Conservation (phyloP, 2,888 invertebrate genomes). For the Mimumesa dahlbomi region DNA sequence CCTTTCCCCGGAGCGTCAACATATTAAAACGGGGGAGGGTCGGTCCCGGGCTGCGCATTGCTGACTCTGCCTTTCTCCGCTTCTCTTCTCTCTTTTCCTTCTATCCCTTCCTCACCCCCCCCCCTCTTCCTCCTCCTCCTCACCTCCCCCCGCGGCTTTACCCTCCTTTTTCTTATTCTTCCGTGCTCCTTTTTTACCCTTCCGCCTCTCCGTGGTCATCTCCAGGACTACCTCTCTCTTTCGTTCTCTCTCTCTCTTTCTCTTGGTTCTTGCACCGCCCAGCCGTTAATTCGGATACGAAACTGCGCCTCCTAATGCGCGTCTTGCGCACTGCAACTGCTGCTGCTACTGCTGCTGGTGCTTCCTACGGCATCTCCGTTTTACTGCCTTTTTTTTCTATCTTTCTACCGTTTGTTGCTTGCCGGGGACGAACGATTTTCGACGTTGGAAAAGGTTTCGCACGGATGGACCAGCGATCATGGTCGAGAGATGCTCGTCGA, state of each 20-base stretch:
- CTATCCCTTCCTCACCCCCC: slow-evolving; percentile 10
- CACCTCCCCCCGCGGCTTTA: slow-evolving; percentile 20
- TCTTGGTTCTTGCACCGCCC: slow-evolving; percentile 34
- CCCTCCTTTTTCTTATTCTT: slow-evolving; percentile 30
- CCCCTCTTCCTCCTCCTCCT: slow-evolving; percentile 9
- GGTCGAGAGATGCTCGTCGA: too few relatives aligned
- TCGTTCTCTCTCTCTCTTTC: too few relatives aligned
- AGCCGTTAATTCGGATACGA: slow-evolving; percentile 47
- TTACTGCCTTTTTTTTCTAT: too few relatives aligned
- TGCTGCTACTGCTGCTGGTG: too few relatives aligned
- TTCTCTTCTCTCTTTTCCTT: slow-evolving; percentile 40
- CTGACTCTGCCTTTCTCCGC: slow-evolving; percentile 72
- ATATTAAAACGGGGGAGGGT: slow-evolving; percentile 73
- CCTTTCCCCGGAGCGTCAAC: slow-evolving; percentile 73
- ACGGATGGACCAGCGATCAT: too few relatives aligned
- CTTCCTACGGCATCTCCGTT: too few relatives aligned
- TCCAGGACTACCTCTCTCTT: slow-evolving; percentile 25
- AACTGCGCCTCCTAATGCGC: slow-evolving; percentile 30
- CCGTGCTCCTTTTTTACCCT: slow-evolving; percentile 28
- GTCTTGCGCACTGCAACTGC: slow-evolving; percentile 4
- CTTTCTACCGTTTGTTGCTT: too few relatives aligned
- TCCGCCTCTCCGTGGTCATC: slow-evolving; percentile 36
- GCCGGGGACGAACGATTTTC: too few relatives aligned
- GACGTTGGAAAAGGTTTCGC: too few relatives aligned
- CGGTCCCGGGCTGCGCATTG: slow-evolving; percentile 70